Evolutionary conservation across 2,113 vertebrate species (phyloP).

Genomic region (Myocastor coypus): DNA sequence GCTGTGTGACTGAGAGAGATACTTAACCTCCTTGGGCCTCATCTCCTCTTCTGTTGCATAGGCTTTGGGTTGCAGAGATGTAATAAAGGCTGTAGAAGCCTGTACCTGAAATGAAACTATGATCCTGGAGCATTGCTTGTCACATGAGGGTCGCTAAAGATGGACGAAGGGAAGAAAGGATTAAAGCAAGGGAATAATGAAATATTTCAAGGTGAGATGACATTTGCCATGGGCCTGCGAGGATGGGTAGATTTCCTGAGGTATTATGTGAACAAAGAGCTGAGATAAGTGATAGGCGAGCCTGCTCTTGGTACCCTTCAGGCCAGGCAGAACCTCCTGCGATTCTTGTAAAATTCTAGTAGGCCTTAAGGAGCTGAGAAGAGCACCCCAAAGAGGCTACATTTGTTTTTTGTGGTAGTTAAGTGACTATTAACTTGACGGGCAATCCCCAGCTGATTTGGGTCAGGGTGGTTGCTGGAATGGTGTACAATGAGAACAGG

Average conservation of each 20-base stretch:
- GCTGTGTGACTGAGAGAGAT: background rate
- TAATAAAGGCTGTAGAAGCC: background rate
- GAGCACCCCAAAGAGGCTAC: accelerated
- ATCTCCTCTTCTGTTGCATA: background rate
- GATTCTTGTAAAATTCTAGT: background rate
- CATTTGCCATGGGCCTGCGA: background rate
- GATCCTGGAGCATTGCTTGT: background rate
- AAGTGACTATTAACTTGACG: background rate
- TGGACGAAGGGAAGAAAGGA: background rate
- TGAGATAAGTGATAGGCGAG: background rate
- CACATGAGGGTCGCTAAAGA: background rate
- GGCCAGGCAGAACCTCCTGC: background rate
- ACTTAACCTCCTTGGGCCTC: background rate
- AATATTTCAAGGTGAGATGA: background rate
- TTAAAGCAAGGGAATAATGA: background rate
- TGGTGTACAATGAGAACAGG: background rate
- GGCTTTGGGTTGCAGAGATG: background rate
- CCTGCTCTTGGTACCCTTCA: background rate
- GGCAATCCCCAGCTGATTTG: background rate
- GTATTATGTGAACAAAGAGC: background rate
- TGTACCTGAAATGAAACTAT: background rate
- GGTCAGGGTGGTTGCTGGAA: background rate
- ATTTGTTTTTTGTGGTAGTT: background rate
- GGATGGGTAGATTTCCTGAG: background rate
- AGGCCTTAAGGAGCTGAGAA: background rate